phyloP scores from a whole-genome alignment of 2,888 invertebrate genomes.

The Agrotis clavis region DNA sequence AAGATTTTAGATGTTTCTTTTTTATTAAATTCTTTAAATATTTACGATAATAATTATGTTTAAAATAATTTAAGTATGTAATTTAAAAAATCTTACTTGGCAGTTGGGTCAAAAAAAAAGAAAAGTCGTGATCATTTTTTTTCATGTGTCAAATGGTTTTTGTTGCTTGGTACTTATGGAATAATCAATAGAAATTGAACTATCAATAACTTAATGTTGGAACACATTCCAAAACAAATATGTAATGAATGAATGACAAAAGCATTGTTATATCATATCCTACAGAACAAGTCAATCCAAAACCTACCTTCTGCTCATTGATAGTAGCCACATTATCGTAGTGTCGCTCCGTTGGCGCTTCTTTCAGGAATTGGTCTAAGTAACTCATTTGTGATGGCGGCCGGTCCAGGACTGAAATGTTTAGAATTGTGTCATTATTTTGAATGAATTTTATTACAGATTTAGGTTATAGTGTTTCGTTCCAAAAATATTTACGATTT shows the following conservation, averaged over 20 bases:
- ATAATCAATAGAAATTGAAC: too few species aligned
- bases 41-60: too few species aligned
- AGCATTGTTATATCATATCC: slow-evolving; percentile 44
- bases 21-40: too few species aligned
- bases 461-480: slow-evolving; percentile 36
- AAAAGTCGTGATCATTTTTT: too few species aligned
- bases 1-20: too few species aligned
- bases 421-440: slow-evolving; percentile 20
- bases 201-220: slow-evolving; percentile 15
- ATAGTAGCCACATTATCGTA: slow-evolving; percentile 87
- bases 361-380: slow-evolving; percentile 97
- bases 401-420: slow-evolving; percentile 94
- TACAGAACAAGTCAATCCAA: slow-evolving; percentile 47
- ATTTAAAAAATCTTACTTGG: too few species aligned
- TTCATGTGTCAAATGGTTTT: too few species aligned
- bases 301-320: slow-evolving; percentile 86
- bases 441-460: too few species aligned
- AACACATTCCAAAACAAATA: slow-evolving; percentile 53
- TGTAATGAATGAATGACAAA: slow-evolving; percentile 56
- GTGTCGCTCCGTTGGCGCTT: slow-evolving; percentile 89
- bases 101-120: too few species aligned
- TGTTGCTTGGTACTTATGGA: too few species aligned
- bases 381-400: slow-evolving; percentile 98
- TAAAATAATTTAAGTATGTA: too few species aligned
- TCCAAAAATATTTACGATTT: slow-evolving; percentile 5